phyloP scores from a whole-genome alignment of 2,113 vertebrate species.

The Strix uralensis region DNA sequence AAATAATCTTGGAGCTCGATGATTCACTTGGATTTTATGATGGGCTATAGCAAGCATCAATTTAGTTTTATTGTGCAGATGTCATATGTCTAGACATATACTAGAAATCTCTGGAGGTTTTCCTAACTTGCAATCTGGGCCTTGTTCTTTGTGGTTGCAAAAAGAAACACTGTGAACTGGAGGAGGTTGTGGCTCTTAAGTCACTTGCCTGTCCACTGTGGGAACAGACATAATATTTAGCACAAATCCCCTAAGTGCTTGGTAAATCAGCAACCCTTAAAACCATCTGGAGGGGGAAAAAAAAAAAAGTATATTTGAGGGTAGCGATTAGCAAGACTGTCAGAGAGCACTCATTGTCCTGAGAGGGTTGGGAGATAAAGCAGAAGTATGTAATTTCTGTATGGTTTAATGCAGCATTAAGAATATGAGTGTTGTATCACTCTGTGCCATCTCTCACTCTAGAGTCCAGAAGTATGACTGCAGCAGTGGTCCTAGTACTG shows the following conservation, averaged over 20 bases:
- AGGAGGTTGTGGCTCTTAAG: neutral
- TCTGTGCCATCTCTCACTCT: neutral
- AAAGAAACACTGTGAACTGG: neutral
- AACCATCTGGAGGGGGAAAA: neutral
- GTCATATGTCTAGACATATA: neutral
- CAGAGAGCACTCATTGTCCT: neutral
- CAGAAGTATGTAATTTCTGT: neutral
- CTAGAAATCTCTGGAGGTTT: neutral
- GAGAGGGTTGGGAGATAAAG: neutral
- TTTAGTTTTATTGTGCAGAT: neutral
- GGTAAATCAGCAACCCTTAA: neutral
- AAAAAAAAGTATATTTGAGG: neutral
- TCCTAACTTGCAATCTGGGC: neutral
- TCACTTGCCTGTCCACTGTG: neutral
- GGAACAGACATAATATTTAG: neutral
- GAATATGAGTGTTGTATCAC: neutral
- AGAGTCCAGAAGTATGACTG: accelerated
- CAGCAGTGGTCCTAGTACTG: neutral
- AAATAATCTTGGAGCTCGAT: neutral
- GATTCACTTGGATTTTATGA: neutral
- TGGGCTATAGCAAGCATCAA: neutral
- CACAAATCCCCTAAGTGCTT: neutral
- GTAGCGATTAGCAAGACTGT: neutral
- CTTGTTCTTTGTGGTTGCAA: neutral
- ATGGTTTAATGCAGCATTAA: neutral